Percentiles rank a stretch among this genome's conserved stretches.
Evolutionary conservation across 2,888 invertebrate species (phyloP).

Genomic region (Congeria kusceri): DNA sequence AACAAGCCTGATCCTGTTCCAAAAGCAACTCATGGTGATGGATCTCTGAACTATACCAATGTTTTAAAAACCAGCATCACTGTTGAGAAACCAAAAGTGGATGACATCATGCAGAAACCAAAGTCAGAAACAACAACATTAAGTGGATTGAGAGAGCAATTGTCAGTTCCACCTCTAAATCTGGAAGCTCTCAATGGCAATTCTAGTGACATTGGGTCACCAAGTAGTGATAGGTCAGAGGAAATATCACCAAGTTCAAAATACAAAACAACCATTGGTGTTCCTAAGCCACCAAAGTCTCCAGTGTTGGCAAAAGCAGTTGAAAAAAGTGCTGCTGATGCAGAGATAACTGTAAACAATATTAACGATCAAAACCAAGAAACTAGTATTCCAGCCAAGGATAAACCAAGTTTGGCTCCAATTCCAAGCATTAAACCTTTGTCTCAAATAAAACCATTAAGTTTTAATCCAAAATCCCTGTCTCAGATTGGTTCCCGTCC

Average conservation of each 20-base stretch:
- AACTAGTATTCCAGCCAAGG: constrained; percentile 5
- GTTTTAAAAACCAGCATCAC: constrained; percentile 45
- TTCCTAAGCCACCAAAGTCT: constrained; percentile 25
- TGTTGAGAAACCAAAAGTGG: constrained; percentile 41
- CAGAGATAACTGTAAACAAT: neutral
- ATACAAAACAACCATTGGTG: constrained; percentile 66
- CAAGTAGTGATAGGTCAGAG: constrained; percentile 30
- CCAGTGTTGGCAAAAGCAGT: neutral
- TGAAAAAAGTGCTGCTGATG: neutral
- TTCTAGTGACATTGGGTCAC: constrained; percentile 30
- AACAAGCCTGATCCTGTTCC: neutral
- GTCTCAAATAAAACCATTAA: constrained; percentile 71
- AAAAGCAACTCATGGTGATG: constrained; percentile 7
- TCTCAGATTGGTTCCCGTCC: constrained; percentile 57
- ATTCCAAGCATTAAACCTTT: constrained; percentile 63
- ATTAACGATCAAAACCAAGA: neutral
- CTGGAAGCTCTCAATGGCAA: constrained; percentile 18
- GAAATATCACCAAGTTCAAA: constrained; percentile 22
- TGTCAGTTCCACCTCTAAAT: constrained; percentile 45
- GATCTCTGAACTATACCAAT: neutral
- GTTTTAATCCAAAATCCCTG: constrained; percentile 65
- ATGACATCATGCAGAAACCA: neutral
- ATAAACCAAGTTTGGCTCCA: constrained; percentile 37
- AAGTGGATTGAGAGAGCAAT: neutral
- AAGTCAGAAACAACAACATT: neutral